A percentile compares a stretch with the other conserved stretches of the same genome.
Conservation (phyloP, 1,140 invertebrate species). For the Camponotus floridanus region DNA sequence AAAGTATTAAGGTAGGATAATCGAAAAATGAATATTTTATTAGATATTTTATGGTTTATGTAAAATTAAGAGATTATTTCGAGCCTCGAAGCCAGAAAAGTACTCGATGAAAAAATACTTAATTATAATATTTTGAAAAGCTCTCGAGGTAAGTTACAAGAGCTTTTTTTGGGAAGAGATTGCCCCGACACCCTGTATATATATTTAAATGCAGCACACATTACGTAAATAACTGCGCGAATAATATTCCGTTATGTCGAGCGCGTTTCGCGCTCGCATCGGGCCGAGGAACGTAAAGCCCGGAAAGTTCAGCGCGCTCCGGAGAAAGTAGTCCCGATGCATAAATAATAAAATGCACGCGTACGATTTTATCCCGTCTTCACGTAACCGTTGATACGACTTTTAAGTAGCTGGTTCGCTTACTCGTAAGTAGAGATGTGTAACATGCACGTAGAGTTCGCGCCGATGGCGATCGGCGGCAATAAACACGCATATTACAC, state of each 20-base stretch:
- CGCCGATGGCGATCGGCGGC: background rate
- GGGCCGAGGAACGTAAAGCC: background rate
- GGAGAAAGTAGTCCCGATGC: conserved; percentile 62
- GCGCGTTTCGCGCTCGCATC: conserved; percentile 15
- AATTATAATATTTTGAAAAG: no score
- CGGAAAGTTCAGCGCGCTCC: conserved; percentile 23
- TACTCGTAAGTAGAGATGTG: conserved; percentile 14
- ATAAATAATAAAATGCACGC: conserved; percentile 56
- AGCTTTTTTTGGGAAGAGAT: no score
- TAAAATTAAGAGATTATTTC: no score
- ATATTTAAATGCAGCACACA: background rate
- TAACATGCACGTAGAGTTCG: conserved; percentile 32
- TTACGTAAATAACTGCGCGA: conserved; percentile 1
- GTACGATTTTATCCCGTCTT: conserved; percentile 63
- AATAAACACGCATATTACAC: background rate
- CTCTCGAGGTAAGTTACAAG: no score
- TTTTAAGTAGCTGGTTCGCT: conserved; percentile 5
- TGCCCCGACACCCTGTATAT: no score
- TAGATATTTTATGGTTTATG: no score
- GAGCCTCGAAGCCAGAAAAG: no score
- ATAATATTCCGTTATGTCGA: conserved; percentile 48
- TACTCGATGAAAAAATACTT: no score
- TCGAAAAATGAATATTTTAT: no score
- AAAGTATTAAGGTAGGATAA: no score
- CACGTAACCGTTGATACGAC: conserved; percentile 52